Evolutionary conservation across 2,113 vertebrate genomes (phyloP), one percentile per base, ranked within the genome.

Genomic region (Salvelinus alpinus): DNA sequence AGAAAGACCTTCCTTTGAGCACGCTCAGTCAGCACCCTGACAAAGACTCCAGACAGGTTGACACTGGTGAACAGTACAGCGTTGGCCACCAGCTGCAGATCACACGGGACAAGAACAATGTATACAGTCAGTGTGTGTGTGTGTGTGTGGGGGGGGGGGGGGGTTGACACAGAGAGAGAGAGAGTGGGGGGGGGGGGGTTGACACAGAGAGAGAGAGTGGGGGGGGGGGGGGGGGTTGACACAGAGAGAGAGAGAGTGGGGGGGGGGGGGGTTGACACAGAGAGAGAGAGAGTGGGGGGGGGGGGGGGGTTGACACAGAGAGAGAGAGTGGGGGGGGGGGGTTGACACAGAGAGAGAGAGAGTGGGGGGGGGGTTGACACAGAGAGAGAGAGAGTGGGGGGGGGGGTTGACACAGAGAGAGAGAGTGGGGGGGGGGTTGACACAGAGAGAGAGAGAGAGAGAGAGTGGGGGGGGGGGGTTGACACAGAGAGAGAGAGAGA

Each of bases 1-100:
- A 99, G 94, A 80, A 99, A 99, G 1, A 96, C 95, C 85, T 96
- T 98, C 91, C 97, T 95, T 91, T 99, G 98, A 47, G 95, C 94
- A 65, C 95, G 96, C 87, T 99, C 97, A 1, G 97, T 97, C 82
- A 98, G 93, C 79, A 99, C 94, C 84, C 97, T 90, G 90, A 99
- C 96, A 79, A 98, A 98, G 85, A 96, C 95, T 31, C 98, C 97
- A 6, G 95, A 97, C 90, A 99, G 88, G 93, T 99, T 99, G 88
- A 99, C 97, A 67, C 96, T 94, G 83, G 95, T 88, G 91, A 99
- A 97, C 84, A 99, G 95, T 89, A 98, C 93, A 16, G 95, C 94
- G 25, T 99, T 98, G 92, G 96, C 96, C 86, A 95, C 93, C 68
- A 99, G 95, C 98, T 99, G 92, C 78, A 54, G 51, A 54, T 54